These are phyloP conservation scores for Drosophila bipectinata DNA, from an alignment of 1,140 invertebrate species.

Conservation along the genomic window DNA sequence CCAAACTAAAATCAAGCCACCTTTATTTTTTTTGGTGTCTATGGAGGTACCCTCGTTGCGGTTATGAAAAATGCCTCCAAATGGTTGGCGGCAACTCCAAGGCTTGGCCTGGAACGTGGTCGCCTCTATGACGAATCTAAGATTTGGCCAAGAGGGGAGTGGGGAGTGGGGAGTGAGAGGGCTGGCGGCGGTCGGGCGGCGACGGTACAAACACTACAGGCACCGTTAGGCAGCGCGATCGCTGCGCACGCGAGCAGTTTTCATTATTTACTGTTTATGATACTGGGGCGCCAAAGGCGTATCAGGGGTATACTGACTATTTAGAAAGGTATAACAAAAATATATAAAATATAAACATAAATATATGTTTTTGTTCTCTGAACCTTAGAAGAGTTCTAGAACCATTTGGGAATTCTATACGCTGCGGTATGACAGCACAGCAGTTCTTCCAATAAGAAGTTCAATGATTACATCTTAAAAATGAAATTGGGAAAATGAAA, in stretches of 20 bases:
- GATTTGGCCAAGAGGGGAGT: constrained; percentile 10
- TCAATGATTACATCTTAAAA: too few relatives aligned
- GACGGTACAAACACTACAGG: constrained; percentile 48
- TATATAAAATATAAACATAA: neutral
- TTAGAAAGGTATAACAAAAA: neutral
- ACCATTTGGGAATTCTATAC: too few relatives aligned
- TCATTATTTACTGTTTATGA: constrained; percentile 62
- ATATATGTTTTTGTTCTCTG: too few relatives aligned
- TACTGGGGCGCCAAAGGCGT: constrained; percentile 32
- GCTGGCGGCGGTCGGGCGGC: neutral
- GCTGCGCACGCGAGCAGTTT: constrained; percentile 70
- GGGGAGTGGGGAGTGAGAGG: neutral
- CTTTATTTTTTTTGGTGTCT: constrained; percentile 2
- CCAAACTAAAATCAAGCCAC: constrained; percentile 23
- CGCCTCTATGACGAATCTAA: constrained; percentile 71
- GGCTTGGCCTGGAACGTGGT: constrained; percentile 62
- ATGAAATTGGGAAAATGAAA: too few relatives aligned
- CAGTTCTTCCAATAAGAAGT: too few relatives aligned
- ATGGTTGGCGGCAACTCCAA: constrained; percentile 47
- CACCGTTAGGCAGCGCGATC: constrained; percentile 69
- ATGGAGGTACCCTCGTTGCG: constrained; percentile 23
- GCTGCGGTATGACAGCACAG: too few relatives aligned
- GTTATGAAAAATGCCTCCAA: constrained; percentile 38
- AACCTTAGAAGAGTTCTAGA: too few relatives aligned
- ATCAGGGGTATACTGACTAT: neutral